Evolutionary conservation across 2,797 vertebrate species (phyloP).

Genomic region (Sphenopsis melanotis): DNA sequence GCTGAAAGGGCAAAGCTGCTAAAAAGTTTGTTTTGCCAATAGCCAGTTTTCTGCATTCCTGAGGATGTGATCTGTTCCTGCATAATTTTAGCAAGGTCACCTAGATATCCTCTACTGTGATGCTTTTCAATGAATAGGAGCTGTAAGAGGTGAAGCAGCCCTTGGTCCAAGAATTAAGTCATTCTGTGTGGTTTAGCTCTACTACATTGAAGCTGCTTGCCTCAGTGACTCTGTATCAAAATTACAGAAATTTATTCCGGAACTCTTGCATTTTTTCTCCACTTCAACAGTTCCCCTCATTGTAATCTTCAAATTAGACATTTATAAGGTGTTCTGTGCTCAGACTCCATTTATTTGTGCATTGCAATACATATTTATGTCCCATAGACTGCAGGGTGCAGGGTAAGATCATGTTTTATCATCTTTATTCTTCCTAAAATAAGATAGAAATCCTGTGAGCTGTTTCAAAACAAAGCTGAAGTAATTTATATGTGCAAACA

Average conservation of each 20-base stretch:
- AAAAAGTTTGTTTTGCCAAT: background rate
- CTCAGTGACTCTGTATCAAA: background rate
- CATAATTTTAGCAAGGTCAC: background rate
- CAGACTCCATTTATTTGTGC: background rate
- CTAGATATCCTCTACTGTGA: background rate
- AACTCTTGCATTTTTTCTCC: background rate
- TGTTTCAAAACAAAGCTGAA: conserved; percentile 1
- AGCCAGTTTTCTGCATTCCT: background rate
- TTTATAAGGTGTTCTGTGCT: background rate
- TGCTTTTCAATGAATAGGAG: background rate
- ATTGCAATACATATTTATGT: background rate
- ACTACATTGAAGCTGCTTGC: background rate
- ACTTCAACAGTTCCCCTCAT: background rate
- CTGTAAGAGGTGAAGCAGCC: background rate
- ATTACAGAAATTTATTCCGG: conserved; percentile 41
- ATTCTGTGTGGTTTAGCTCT: background rate
- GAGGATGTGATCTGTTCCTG: background rate
- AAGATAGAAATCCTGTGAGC: background rate
- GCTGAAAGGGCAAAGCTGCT: background rate
- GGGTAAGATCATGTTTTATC: background rate
- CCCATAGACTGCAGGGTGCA: background rate
- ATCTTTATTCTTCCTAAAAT: background rate
- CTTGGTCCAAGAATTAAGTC: background rate
- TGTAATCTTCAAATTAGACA: conserved; percentile 42
- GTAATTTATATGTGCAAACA: background rate